Evolutionary conservation across 2,888 invertebrate species (phyloP), one percentile per base, ranked within the genome.

Genomic region (Hypomecis atomaria): DNA sequence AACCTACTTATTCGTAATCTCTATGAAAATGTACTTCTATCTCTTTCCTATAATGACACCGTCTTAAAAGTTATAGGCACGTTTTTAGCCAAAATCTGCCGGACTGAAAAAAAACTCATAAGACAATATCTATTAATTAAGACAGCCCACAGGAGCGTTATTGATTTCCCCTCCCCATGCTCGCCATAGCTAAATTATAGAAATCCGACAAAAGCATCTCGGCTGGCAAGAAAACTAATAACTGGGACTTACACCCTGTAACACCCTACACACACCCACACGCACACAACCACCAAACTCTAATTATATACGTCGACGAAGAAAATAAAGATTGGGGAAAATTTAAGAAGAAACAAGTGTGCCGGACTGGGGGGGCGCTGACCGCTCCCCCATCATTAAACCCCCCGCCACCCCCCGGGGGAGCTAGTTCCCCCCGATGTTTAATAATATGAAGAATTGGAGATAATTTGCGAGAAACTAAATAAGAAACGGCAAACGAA

Each of bases 361-460:
- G 88, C 84, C 82, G 87, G 85, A 83, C 85, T 80, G 75, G 81
- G 84, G 84, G 88, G 87, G 83, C n/a, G 85, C 88, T 92, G 92
- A 92, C 92, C 92, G 89, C 89, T 86, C 85, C 78, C 61, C 84
- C 87, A 85, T 91, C 91, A 91, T 92, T 91, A 92, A 84, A 82
- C 84, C 86, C 84, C 86, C 85, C 68, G 69, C 66, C 69, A 59
- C 70, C 72, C 70, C 73, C 72, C 62, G 55, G 78, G 86, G 87
- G 79, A 86, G 86, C 81, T 87, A 88, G 87, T 87, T 88, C 87
- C 86, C n/a, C 91, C 91, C 90, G 91, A 90, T 92, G 92, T 92
- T 92, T 92, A 92, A 92, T 92, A 92, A 92, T 92, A 92, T 92
- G 92, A 92, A 92, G 92, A 92, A 92, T 92, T 92, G 92, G 92